Base-by-base conservation (phyloP, 2,797 vertebrate genomes). In the Microctenopoma lineatum region DNA sequence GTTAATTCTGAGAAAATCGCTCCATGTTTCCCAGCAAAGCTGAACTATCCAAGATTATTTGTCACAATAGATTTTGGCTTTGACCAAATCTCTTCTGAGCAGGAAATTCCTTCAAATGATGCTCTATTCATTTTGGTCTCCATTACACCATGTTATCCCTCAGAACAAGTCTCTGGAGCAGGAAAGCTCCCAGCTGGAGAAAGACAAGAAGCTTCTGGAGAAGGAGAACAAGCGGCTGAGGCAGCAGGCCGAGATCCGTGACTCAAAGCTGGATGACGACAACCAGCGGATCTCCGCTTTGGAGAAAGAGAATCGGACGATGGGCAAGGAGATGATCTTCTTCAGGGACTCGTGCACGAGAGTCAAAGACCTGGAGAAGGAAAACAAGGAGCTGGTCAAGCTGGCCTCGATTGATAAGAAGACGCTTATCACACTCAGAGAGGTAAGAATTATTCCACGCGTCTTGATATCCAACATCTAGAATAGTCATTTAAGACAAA, bases 151-250 rank as follows among this genome's bases (percentile, higher is more conserved):
- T 0, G 1, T 48, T 45, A 27, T 25, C 29, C n/a, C 12, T 2
- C 52, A 93, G 92, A 97, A 96, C 79, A 96, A 95, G 79, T 87
- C 92, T 59, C 89, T 99, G 84, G 98, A 99, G 70, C 96, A 96
- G 80, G 98, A 99, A 84, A 97, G 94, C 64, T 96, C 95, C 29
- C 97, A 96, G 82, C 81, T 99, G 46, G 98, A 99, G 86, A 98
- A 97, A 80, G 98, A 98, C 92, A 98, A 98, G 90, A 99, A 99
- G 50, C 96, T 96, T 55, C 92, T 99, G 54, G 98, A 99, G 81
- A 99, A 99, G 66, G 98, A 99, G 90, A 99, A 98, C 71, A 98
- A 98, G 84, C 94, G 98, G 21, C 94, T 99, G 66, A 91, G 96
- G 53, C 98, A 99, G 61, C 98, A 99, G 89, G 95, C 96, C 0